Evolutionary conservation across 2,888 invertebrate species (phyloP).

Genomic region (Holacanthella duospinosa): DNA sequence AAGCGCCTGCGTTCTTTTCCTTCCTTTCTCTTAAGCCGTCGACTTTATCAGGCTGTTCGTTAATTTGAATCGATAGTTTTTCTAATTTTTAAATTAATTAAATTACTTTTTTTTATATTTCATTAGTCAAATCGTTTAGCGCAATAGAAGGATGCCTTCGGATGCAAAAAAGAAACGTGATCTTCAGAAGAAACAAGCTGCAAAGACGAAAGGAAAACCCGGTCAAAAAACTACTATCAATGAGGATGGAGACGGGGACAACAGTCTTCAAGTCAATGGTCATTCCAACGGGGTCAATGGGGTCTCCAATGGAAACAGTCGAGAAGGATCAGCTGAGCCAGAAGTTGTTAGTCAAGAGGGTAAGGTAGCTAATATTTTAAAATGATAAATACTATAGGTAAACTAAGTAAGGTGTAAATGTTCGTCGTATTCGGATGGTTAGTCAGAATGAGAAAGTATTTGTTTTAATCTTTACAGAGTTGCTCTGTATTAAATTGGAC

Average conservation of each 20-base stretch:
- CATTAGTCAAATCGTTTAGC: not conserved
- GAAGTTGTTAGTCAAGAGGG: conserved; percentile 60
- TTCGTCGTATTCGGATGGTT: not conserved
- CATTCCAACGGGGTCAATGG: not conserved
- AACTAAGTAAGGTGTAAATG: not conserved
- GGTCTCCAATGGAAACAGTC: conserved; percentile 5
- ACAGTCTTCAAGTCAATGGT: not conserved
- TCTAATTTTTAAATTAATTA: not conserved
- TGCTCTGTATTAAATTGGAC: conserved; percentile 74
- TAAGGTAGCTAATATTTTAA: no score
- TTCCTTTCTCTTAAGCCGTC: not conserved
- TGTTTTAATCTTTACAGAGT: conserved; percentile 50
- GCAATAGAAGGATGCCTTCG: conserved; percentile 92
- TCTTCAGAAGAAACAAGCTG: conserved; percentile 92
- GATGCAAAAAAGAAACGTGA: conserved; percentile 97
- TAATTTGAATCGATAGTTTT: not conserved
- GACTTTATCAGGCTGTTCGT: not conserved
- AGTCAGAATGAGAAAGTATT: not conserved
- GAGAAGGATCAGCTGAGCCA: conserved; percentile 14
- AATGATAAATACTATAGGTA: no score
- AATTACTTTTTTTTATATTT: not conserved
- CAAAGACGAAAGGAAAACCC: conserved; percentile 47
- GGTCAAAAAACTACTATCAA: conserved; percentile 9
- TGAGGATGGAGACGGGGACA: conserved; percentile 4
- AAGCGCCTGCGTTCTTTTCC: no score